Evolutionary conservation across 2,797 vertebrate genomes (phyloP).

Genomic region (Hylomyscus alleni): DNA sequence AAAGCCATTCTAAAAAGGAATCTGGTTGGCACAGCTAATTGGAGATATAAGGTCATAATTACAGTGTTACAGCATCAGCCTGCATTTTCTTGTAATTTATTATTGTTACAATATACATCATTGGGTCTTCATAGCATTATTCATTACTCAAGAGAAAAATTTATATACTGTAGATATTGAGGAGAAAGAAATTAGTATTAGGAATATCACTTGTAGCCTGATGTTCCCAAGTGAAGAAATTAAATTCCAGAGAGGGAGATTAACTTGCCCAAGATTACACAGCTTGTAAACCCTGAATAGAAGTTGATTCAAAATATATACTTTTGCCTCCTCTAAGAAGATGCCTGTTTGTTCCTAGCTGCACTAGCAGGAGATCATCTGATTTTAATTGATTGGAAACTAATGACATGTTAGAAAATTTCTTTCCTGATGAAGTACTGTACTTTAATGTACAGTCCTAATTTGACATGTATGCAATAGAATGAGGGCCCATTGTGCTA

Average conservation of each 20-base stretch:
- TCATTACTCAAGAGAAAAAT: background rate
- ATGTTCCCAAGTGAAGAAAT: conserved; percentile 44
- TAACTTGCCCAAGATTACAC: conserved; percentile 50
- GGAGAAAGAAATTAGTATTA: background rate
- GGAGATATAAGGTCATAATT: conserved; percentile 66
- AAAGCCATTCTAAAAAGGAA: conserved; percentile 61
- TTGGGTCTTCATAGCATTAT: background rate
- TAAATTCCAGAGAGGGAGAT: background rate
- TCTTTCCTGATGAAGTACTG: conserved; percentile 38
- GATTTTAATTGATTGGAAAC: conserved; percentile 68
- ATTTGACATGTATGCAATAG: conserved; percentile 7
- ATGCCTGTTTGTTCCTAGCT: background rate
- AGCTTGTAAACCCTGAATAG: conserved; percentile 42
- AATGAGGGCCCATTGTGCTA: background rate
- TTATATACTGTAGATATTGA: background rate
- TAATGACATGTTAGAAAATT: conserved; percentile 48
- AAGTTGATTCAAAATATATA: conserved; percentile 61
- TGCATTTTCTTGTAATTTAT: conserved; percentile 62
- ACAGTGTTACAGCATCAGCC: conserved; percentile 39
- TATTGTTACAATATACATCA: conserved; percentile 45
- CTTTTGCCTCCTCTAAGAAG: conserved; percentile 50
- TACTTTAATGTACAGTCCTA: background rate
- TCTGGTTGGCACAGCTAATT: conserved; percentile 50
- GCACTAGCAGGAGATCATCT: conserved; percentile 56
- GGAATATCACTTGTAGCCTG: background rate